Conservation (phyloP, 1,140 invertebrate genomes). For the Zelostemma sp. region DNA sequence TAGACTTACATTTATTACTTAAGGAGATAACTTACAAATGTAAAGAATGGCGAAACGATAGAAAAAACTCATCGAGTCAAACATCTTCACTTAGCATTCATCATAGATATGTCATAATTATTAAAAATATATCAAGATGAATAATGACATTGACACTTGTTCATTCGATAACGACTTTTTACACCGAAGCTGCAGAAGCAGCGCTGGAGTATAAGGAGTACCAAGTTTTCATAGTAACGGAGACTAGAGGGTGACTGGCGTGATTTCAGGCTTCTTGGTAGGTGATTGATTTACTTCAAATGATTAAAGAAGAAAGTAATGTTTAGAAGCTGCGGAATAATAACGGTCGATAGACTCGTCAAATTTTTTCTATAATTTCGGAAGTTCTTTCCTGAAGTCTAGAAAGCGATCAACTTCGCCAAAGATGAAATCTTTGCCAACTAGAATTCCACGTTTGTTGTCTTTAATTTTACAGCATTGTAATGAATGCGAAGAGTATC, state of each 20-base stretch:
- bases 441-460: not conserved
- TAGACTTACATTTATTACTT: not conserved
- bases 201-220: constrained; percentile 43
- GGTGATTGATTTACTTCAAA: constrained; percentile 71
- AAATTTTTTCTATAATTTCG: constrained; percentile 63
- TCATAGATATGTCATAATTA: constrained; percentile 2
- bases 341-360: constrained; percentile 69
- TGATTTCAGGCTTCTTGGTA: constrained; percentile 59
- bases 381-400: constrained; percentile 42
- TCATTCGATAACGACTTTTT: constrained; percentile 54
- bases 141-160: constrained; percentile 9
- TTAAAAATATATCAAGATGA: constrained; percentile 12
- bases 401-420: too few species aligned
- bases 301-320: constrained; percentile 64
- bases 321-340: constrained; percentile 54
- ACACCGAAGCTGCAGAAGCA: constrained; percentile 20
- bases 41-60: not conserved
- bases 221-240: constrained; percentile 55
- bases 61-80: not conserved
- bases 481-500: not conserved
- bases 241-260: constrained; percentile 65
- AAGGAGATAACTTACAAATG: not conserved
- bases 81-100: not conserved
- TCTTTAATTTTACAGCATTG: not conserved
- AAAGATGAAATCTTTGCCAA: too few species aligned